phyloP scores from a whole-genome alignment of 2,888 invertebrate genomes.

The Tuberolachnus salignus region DNA sequence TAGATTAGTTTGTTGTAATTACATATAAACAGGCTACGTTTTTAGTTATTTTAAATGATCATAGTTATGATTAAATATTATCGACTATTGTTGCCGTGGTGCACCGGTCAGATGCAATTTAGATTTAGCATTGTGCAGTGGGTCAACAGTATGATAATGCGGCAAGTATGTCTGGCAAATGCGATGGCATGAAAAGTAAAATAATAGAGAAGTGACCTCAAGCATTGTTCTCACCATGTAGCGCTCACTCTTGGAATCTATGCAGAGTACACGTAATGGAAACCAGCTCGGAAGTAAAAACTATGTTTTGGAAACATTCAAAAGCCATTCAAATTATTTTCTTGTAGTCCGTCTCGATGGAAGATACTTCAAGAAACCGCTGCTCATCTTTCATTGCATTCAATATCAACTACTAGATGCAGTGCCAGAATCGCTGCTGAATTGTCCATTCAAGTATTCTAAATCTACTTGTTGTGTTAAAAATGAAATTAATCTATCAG shows the following conservation, averaged over 20 bases:
- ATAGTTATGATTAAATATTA: no score
- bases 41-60: no score
- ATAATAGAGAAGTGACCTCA: constrained; percentile 26
- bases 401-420: no score
- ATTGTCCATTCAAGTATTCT: constrained; percentile 19
- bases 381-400: background rate
- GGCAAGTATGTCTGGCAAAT: constrained; percentile 18
- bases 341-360: constrained; percentile 15
- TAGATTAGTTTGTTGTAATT: no score
- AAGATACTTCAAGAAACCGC: constrained; percentile 26
- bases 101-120: constrained; percentile 10
- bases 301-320: constrained; percentile 27
- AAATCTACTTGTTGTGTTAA: constrained; percentile 23
- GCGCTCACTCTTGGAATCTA: constrained; percentile 18
- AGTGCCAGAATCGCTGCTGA: no score
- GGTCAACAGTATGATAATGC: constrained; percentile 16
- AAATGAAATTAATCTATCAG: constrained; percentile 28
- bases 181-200: constrained; percentile 12
- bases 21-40: no score
- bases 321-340: constrained; percentile 20
- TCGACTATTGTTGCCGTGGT: no score
- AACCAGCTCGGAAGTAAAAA: constrained; percentile 24
- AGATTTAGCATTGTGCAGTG: constrained; percentile 25
- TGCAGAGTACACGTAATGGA: constrained; percentile 22
- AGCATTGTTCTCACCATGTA: constrained; percentile 21